Evolutionary conservation across 2,797 vertebrate genomes (phyloP), one percentile per base, ranked within the genome.

Genomic region (Anomalospiza imberbis): DNA sequence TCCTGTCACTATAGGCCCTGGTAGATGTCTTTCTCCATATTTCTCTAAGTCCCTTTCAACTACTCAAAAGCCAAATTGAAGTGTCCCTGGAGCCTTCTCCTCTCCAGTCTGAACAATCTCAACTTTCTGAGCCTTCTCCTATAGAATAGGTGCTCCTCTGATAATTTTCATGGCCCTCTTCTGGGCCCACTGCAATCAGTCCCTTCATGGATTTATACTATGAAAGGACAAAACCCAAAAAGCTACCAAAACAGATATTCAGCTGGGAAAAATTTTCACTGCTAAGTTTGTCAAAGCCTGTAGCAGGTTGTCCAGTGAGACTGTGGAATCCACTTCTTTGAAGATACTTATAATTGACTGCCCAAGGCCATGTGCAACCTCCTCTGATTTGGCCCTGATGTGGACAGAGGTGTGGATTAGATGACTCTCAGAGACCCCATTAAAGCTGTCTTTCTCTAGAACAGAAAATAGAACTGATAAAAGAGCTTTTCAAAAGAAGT

Each of bases 161-260:
- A 61, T 61, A 3, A 40, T 48, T 57, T 85, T 62, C 4, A 4
- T 40, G 14, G 2, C 10, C 4, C 6, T 57, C 47, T 17, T 74
- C 36, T n/a, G 29, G 7, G 34, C 20, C 15, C 3, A 20, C 10
- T 55, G 24, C 51, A 68, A 24, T 57, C 25, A 48, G 16, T 17
- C 18, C 5, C 6, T 61, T 73, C 32, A 38, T n/a, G 17, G n/a
- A 65, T 1, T 0, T 57, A 10, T 10, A 25, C 4, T 5, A 7
- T 9, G 19, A 66, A 84, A 61, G 13, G 17, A 40, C 9, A 61
- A 80, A 80, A 26, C 13, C 6, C 15, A 40, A 20, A 25, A 11
- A 77, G 2, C 17, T 55, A 8, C 13, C 7, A 34, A 60, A 81
- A 44, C 1, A 65, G 28, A 19, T 40, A 44, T 14, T 73, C 17